Evolutionary conservation across 2,113 vertebrate species (phyloP), one percentile per base, ranked within the genome.

Genomic region (Zosterops pallidus): DNA sequence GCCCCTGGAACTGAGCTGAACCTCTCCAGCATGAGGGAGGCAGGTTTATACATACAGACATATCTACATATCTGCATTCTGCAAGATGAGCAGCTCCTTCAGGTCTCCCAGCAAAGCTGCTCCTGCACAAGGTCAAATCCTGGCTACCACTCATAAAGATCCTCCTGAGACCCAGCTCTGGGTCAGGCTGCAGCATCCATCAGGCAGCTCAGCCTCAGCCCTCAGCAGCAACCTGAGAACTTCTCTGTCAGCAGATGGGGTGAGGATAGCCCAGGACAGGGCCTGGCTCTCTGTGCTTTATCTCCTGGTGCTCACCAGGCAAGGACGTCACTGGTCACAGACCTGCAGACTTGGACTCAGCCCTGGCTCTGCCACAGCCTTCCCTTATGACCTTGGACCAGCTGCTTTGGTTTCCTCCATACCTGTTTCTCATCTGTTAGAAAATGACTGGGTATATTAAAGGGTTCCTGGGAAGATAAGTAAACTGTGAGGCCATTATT

Each of bases 341-440:
- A 64, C 49, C 62, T 64, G 52, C 77, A 82, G n/a, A 5, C 21
- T 19, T 39, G 69, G 77, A 16, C 62, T 83, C 31, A 6, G 56
- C 83, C 63, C 83, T 19, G 1, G 78, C 79, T 86, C 83, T 81
- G 86, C 83, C 90, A 71, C 69, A 64, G 86, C 39, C 13, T 82
- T 60, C 65, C 83, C 10, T 4, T 5, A 11, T 0, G 55, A 92
- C 94, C 93, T 95, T 87, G 93, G 89, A 46, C 60, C 92, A 89
- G 86, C 71, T 95, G 91, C 93, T 95, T 22, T 28, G 57, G 78
- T 68, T 65, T 82, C 74, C 65, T 96, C 62, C 63, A 12, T 92
- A 82, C 87, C 82, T 92, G 84, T 23, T 82, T 76, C 86, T 93
- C 92, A 89, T 87, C 96, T 97, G 91, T 84, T 65, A 68, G 89